Base-by-base conservation (phyloP, 2,888 invertebrate species). In the Drosophila lacicola region DNA sequence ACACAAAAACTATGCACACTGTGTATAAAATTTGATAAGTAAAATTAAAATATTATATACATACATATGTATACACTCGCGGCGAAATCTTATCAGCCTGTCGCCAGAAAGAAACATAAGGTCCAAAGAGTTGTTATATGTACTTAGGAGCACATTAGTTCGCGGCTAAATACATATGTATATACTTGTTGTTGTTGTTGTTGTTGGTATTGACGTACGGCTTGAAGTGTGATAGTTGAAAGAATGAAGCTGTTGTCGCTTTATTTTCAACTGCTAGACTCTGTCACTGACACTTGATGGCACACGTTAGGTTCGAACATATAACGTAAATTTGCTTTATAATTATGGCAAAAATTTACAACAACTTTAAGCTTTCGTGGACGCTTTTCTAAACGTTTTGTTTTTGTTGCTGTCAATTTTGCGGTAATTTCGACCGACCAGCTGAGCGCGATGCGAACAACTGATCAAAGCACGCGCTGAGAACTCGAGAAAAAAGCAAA, bases 331-430 rank as follows among this genome's bases (percentile, higher is more conserved):
- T 72, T 64, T 61, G 57, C 21, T 55, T 58, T 74, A 56, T 73
- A 71, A 61, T 79, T 62, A 62, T 72, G 74, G 88, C 88, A 83
- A 83, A 83, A 83, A 83, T 83, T 88, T 83, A 83, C 83, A 88
- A 72, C 82, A 83, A 83, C 67, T 74, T 45, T 6, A 63, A 67
- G 62, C 70, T 78, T 61, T 73, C 13, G 11, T 33, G 9, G n/a
- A 29, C 56, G 47, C 56, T 69, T 37, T 72, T 72, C 44, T 50
- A 49, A 51, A 36, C 47, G 41, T 66, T 53, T n/a, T 37, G n/a
- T 37, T 6, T 51, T 25, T 39, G 66, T 78, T 88, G 83, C 70
- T 88, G 88, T 88, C 87, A 88, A 86, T 83, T 88, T 88, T 88
- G 82, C 83, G 67, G 56, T 53, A 57, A 61, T 74, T 74, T 65